Evolutionary conservation across 2,888 invertebrate species (phyloP).

Genomic region (Meandrusa payeni): DNA sequence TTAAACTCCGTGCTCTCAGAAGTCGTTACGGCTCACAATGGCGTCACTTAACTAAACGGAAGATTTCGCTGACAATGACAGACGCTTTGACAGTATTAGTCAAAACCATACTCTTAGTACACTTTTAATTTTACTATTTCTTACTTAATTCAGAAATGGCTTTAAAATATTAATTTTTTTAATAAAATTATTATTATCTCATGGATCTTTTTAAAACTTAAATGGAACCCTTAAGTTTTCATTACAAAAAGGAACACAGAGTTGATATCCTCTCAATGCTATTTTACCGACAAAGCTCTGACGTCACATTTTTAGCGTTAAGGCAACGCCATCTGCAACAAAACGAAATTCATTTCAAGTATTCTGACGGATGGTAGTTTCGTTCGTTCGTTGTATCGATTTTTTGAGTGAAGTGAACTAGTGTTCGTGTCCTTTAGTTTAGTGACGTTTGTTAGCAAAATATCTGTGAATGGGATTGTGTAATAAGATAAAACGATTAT

Average conservation of each 20-base stretch:
- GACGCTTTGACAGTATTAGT: conserved; percentile 48
- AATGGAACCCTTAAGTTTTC: not conserved
- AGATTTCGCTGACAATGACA: conserved; percentile 44
- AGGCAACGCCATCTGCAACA: conserved; percentile 62
- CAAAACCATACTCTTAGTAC: conserved; percentile 28
- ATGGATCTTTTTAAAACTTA: too few species aligned
- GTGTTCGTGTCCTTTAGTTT: conserved; percentile 87
- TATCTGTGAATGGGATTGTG: conserved; percentile 89
- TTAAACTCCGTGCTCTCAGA: conserved; percentile 82
- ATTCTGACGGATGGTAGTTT: conserved; percentile 81
- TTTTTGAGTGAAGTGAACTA: conserved; percentile 87
- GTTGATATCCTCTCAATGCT: conserved; percentile 31
- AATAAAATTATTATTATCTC: too few species aligned
- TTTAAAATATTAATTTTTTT: not conserved
- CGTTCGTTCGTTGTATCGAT: conserved; percentile 88
- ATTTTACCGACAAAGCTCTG: conserved; percentile 54
- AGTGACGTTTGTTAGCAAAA: conserved; percentile 86
- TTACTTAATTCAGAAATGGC: not conserved
- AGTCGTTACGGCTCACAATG: conserved; percentile 93
- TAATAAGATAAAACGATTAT: conserved; percentile 84
- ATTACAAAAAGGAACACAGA: conserved; percentile 6
- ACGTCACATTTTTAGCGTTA: conserved; percentile 49
- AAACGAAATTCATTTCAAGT: conserved; percentile 44
- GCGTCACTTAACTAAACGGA: conserved; percentile 85
- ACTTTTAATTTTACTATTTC: not conserved